Conservation (phyloP, 1,140 invertebrate genomes). For the Drosophila serrata region DNA sequence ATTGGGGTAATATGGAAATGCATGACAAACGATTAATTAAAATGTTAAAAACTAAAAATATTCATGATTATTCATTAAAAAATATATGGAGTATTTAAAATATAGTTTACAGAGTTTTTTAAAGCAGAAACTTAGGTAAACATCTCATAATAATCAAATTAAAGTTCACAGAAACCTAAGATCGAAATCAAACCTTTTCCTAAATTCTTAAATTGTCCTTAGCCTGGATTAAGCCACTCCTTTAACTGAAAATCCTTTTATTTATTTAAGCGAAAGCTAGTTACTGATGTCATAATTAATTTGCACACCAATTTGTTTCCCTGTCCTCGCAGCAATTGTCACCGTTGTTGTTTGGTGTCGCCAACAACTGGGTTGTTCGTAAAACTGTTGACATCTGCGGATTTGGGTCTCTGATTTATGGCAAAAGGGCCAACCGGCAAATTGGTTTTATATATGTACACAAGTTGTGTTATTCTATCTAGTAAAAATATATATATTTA, state of each 20-base stretch:
- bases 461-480: slow-evolving; percentile 4
- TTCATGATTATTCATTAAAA: no score
- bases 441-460: neutral
- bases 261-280: slow-evolving; percentile 1
- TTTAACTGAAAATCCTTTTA: neutral
- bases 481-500: slow-evolving; percentile 23
- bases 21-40: no score
- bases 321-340: slow-evolving; percentile 23
- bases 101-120: neutral
- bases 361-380: slow-evolving; percentile 5
- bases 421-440: slow-evolving; percentile 26
- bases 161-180: neutral
- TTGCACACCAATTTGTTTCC: slow-evolving; percentile 63
- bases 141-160: neutral
- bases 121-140: neutral
- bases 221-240: neutral
- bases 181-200: neutral
- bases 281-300: slow-evolving; percentile 72
- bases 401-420: slow-evolving; percentile 50
- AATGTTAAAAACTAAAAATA: neutral
- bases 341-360: slow-evolving; percentile 12
- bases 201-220: neutral
- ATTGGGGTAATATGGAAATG: neutral
- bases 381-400: slow-evolving; percentile 34
- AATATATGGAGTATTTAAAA: rapidly evolving